Conservation (phyloP, 2,797 vertebrate genomes). For the Microctenopoma steveboyesi region DNA sequence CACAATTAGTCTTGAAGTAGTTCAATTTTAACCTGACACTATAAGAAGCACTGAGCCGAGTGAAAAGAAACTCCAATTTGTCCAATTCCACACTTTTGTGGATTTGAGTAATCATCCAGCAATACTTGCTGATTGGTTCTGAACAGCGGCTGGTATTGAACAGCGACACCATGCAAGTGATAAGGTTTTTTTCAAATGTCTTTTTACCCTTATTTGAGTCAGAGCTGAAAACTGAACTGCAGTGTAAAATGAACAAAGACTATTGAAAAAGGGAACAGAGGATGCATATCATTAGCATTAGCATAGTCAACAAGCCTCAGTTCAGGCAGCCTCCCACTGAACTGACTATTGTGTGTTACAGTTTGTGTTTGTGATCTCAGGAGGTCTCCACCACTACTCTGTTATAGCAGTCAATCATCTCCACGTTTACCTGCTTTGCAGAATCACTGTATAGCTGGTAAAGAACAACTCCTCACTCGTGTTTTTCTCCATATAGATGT, state of each 20-base stretch:
- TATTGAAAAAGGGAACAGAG: constrained; percentile 15
- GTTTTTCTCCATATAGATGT: background rate
- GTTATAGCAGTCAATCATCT: background rate
- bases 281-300: constrained; percentile 8
- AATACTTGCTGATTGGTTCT: constrained; percentile 74
- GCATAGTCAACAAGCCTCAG: background rate
- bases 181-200: constrained; percentile 6
- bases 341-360: constrained; percentile 4
- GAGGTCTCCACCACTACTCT: background rate
- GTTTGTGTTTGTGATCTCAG: constrained; percentile 11
- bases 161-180: constrained; percentile 44
- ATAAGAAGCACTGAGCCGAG: constrained; percentile 64
- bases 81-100: constrained; percentile 73
- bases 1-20: constrained; percentile 76
- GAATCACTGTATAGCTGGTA: too few species aligned
- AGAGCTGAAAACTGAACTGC: constrained; percentile 25
- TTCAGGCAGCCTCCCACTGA: background rate
- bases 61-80: constrained; percentile 73
- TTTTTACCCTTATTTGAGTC: constrained; percentile 36
- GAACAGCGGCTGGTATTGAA: constrained; percentile 51
- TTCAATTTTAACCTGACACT: constrained; percentile 71
- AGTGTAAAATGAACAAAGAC: constrained; percentile 14
- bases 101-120: constrained; percentile 71
- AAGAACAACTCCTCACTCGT: background rate
- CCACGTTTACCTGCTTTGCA: too few species aligned